Evolutionary conservation across 2,797 vertebrate species (phyloP), one percentile per base, ranked within the genome.

Genomic region (Syncerus caffer): DNA sequence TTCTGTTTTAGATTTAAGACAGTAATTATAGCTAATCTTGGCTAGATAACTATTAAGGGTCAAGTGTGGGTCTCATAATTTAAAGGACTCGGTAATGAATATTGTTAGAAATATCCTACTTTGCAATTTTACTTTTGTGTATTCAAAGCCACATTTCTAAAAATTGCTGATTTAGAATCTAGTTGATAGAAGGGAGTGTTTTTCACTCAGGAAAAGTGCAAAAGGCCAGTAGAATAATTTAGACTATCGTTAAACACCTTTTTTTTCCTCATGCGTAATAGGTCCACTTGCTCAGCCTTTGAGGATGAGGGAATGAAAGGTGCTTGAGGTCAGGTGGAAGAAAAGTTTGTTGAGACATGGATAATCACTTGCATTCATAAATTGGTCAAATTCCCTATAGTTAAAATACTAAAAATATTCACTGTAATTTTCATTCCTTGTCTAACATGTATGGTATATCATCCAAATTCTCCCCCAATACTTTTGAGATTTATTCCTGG

Each of bases 11-110:
- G 90, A 95, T 97, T 98, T 98, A 98, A 98, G 92, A 95, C 50
- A 97, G 95, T 96, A 98, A 98, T 97, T 98, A 97, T 98, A 98
- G 95, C 0, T 15, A 96, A 97, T 98, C 93, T 97, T 93, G 95
- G 60, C n/a, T 23, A 1, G 93, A 31, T 96, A 98, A 64, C 96
- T 95, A 95, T 3, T 29, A 89, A 98, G 95, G 96, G 98, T 98
- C 94, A 98, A 97, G 89, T 95, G 14, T 92, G 97, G 86, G 88
- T 97, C 91, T 95, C 89, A 90, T 93, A 85, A 92, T 96, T 97
- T 96, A 97, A 98, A 98, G 93, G 84, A 93, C 1, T 93, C 98
- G 98, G 50, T 97, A 96, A 95, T 97, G 94, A 98, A 97, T 93
- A 95, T 98, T 71, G 10, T 98, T 96, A 96, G 95, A 98, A 98